Evolutionary conservation across 2,113 vertebrate genomes (phyloP), one percentile per base, ranked within the genome.

Genomic region (Tetraodon nigroviridis): DNA sequence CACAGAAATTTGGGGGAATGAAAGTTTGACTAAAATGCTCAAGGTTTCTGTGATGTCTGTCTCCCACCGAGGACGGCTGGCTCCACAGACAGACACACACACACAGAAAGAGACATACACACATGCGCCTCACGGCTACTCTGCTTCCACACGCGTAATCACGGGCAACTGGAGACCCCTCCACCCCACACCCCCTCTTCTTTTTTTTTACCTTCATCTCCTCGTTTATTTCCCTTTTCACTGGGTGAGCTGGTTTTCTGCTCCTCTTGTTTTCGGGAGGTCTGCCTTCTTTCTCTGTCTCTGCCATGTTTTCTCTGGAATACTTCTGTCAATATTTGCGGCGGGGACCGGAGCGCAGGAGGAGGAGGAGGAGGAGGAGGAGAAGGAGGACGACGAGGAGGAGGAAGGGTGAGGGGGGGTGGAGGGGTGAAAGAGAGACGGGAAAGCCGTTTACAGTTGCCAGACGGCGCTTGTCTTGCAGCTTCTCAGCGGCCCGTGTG

Each of bases 211-310:
- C 96, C 96, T 98, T 98, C 95, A 98, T 98, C 89, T 98, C 96
- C 79, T 98, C 95, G 72, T 98, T 98, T 86, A 98, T 98, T 84
- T 97, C 96, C 86, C 95, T 91, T 81, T 98, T 98, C 86, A 98
- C 93, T n/a, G 96, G 96, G 90, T 94, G 94, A 66, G 94, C 93
- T 85, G 94, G 92, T 76, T 96, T 95, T 88, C 96, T 92, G 94
- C 95, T 98, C 78, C 96, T 89, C 81, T 98, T 98, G 92, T 94
- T 96, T 97, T 98, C 95, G 73, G 96, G 95, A 85, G 96, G 95
- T 96, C 94, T 97, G 87, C 96, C 94, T 86, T 98, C 95, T 92
- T 97, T 98, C 91, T 98, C 96, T 93, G 93, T 97, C 91, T 98
- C 95, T 94, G 95, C 95, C 96, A 98, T 98, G 91, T 93, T 92